Conservation (phyloP, 2,113 vertebrate genomes). For the Pardalotus punctatus region DNA sequence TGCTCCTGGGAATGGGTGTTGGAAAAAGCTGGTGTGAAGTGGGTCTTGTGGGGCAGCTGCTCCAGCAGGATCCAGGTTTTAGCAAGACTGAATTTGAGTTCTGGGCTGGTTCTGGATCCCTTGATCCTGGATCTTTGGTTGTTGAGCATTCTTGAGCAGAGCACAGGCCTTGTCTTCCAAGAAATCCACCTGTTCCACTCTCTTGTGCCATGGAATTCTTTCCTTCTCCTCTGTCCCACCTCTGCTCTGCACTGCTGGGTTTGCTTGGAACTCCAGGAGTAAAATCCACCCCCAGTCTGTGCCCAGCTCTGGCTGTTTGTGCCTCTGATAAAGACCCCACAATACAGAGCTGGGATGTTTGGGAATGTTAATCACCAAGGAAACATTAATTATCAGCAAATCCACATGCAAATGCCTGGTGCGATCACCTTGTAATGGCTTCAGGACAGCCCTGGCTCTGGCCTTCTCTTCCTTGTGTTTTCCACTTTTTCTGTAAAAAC, state of each 20-base stretch:
- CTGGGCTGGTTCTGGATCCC: not conserved
- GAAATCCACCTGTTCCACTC: not conserved
- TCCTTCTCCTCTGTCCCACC: not conserved
- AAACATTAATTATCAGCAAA: not conserved
- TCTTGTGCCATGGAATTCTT: not conserved
- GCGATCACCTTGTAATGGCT: rapidly evolving
- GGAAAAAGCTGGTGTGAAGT: not conserved
- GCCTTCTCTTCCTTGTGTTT: not conserved
- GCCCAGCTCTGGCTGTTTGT: not conserved
- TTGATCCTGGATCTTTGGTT: not conserved
- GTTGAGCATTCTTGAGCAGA: not conserved
- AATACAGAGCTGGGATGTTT: rapidly evolving
- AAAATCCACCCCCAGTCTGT: not conserved
- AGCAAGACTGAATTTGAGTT: not conserved
- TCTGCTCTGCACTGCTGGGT: not conserved
- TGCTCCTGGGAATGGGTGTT: not conserved
- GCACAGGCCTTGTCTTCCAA: not conserved
- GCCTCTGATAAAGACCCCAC: not conserved
- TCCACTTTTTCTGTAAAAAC: not conserved
- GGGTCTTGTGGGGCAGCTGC: not conserved
- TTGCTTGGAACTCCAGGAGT: not conserved
- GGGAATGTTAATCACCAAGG: not conserved
- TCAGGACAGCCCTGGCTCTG: not conserved
- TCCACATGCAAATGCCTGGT: not conserved
- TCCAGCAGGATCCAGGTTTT: not conserved